phyloP scores from a whole-genome alignment of 2,113 vertebrate species.

The Numida meleagris region DNA sequence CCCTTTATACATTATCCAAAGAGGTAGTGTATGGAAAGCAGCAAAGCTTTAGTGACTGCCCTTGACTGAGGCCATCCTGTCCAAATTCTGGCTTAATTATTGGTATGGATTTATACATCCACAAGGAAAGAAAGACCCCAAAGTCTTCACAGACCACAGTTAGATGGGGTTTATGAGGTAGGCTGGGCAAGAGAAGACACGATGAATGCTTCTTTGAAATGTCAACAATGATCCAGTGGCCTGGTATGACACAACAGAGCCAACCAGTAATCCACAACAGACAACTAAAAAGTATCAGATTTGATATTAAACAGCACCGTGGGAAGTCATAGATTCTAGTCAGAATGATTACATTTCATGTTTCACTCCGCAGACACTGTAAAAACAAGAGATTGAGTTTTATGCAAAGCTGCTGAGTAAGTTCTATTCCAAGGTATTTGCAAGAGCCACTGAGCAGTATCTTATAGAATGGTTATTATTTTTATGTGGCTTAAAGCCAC shows the following conservation, averaged over 20 bases:
- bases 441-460: constrained; percentile 22
- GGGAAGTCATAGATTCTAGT: constrained; percentile 12
- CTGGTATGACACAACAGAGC: not conserved
- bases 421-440: constrained; percentile 20
- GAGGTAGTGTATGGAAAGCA: not conserved
- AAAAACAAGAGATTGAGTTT: constrained; percentile 19
- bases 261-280: not conserved
- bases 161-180: rapidly evolving
- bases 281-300: constrained; percentile 25
- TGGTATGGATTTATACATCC: too few species aligned
- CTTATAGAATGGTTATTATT: not conserved
- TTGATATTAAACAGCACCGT: not conserved
- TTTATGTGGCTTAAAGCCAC: not conserved
- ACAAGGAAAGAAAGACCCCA: not conserved
- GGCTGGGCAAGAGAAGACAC: not conserved
- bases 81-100: not conserved
- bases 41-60: not conserved
- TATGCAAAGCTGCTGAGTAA: constrained; percentile 25
- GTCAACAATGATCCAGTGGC: not conserved
- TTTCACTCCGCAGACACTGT: not conserved
- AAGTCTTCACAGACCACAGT: not conserved
- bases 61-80: not conserved
- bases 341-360: constrained; percentile 37
- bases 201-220: not conserved
- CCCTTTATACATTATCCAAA: not conserved